phyloP scores from a whole-genome alignment of 2,113 vertebrate species.

The Semnornis frantzii region DNA sequence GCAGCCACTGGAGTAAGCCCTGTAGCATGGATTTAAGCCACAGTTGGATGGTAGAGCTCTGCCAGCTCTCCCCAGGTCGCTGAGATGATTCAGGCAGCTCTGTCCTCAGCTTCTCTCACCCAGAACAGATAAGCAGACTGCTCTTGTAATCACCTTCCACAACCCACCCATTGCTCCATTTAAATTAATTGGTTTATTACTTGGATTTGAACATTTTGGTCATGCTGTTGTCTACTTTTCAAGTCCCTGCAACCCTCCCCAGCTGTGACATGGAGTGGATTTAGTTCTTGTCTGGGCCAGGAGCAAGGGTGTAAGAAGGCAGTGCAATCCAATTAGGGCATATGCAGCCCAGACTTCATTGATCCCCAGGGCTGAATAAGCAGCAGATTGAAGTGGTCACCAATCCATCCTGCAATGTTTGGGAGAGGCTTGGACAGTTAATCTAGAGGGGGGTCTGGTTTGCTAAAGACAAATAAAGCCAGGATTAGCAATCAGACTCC shows the following conservation, averaged over 20 bases:
- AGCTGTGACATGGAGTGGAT: constrained; percentile 37
- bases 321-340: constrained; percentile 63
- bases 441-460: constrained; percentile 33
- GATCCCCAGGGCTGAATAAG: constrained; percentile 50
- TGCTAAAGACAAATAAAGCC: constrained; percentile 29
- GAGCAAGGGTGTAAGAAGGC: constrained; percentile 33
- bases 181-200: neutral
- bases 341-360: constrained; percentile 50
- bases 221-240: neutral
- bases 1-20: neutral
- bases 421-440: constrained; percentile 15
- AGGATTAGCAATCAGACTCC: constrained; percentile 51
- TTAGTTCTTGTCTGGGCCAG: constrained; percentile 43
- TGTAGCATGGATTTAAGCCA: neutral
- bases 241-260: neutral
- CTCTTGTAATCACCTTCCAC: neutral
- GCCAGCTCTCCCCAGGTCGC: neutral
- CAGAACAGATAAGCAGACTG: neutral
- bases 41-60: neutral
- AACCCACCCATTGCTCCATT: neutral
- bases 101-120: neutral
- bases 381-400: constrained; percentile 36
- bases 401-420: constrained; percentile 22
- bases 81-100: neutral
- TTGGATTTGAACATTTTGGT: neutral